These are phyloP conservation scores for Galaxea fascicularis DNA, from an alignment of 92 coral and sea anemone genomes.

Conservation along the genomic window DNA sequence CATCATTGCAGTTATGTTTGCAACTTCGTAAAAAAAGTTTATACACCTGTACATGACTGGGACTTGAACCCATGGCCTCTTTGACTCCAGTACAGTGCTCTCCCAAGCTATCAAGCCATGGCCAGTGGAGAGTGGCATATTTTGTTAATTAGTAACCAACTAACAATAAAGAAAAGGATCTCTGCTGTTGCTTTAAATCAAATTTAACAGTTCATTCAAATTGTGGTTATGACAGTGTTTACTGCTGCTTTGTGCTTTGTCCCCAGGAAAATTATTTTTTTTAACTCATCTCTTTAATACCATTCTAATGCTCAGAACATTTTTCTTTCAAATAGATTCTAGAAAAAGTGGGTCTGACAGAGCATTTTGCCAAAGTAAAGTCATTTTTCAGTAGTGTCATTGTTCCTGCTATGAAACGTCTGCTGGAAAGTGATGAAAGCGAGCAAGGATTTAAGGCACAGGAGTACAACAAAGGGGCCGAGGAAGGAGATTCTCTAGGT, in stretches of 20 bases:
- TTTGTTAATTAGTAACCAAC: too few relatives aligned
- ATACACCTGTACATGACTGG: too few relatives aligned
- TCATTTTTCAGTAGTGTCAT: not conserved
- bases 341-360: not conserved
- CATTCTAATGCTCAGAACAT: too few relatives aligned
- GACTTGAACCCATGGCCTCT: too few relatives aligned
- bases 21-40: too few relatives aligned
- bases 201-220: not conserved
- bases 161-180: too few relatives aligned
- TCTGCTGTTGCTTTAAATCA: too few relatives aligned
- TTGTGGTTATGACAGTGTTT: too few relatives aligned
- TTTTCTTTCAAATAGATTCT: not conserved
- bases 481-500: not conserved
- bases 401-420: not conserved
- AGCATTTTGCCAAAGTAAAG: slow-evolving; percentile 3
- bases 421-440: not conserved
- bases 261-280: not conserved
- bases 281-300: not conserved
- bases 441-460: not conserved
- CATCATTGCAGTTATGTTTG: too few relatives aligned
- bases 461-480: not conserved
- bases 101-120: too few relatives aligned
- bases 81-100: too few relatives aligned
- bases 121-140: too few relatives aligned
- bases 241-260: not conserved